These are phyloP conservation scores for Parazoanthus atlanticus DNA, from an alignment of 92 coral and sea anemone species.

Conservation along the genomic window DNA sequence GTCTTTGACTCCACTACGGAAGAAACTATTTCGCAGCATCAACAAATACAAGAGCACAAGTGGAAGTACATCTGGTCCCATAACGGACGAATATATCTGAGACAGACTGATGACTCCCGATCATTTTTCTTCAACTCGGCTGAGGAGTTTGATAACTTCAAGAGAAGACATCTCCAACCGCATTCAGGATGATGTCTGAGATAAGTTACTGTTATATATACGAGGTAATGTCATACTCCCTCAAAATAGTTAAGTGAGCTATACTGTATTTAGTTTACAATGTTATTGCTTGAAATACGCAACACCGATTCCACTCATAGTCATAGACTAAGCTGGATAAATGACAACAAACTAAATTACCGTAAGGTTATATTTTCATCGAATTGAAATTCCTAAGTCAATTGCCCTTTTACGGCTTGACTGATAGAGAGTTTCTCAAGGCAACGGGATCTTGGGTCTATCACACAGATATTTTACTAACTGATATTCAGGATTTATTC, in stretches of 20 bases:
- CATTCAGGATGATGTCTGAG: background rate
- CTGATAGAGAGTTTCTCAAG: background rate
- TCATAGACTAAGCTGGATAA: background rate
- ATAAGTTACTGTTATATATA: background rate
- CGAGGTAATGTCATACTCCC: background rate
- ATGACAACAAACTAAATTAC: background rate
- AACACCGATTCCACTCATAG: slow-evolving; percentile 10
- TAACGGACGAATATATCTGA: slow-evolving; percentile 15
- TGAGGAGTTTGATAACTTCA: slow-evolving; percentile 20
- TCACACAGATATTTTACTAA: background rate
- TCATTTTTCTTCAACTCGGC: slow-evolving; percentile 2
- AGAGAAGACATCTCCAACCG: background rate
- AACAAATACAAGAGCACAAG: slow-evolving; percentile 14
- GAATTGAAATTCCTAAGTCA: background rate
- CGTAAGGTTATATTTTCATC: background rate
- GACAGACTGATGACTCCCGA: background rate
- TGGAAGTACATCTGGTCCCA: slow-evolving; percentile 20
- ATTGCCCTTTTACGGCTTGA: background rate
- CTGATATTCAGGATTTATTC: background rate
- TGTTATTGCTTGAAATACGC: background rate
- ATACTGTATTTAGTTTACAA: background rate
- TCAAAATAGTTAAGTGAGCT: background rate
- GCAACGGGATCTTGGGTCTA: slow-evolving; percentile 1
- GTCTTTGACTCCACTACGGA: slow-evolving; percentile 20
- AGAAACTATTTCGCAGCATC: background rate